These are phyloP conservation scores for Tiphia femorata DNA, from an alignment of 2,888 invertebrate species.

Conservation along the genomic window DNA sequence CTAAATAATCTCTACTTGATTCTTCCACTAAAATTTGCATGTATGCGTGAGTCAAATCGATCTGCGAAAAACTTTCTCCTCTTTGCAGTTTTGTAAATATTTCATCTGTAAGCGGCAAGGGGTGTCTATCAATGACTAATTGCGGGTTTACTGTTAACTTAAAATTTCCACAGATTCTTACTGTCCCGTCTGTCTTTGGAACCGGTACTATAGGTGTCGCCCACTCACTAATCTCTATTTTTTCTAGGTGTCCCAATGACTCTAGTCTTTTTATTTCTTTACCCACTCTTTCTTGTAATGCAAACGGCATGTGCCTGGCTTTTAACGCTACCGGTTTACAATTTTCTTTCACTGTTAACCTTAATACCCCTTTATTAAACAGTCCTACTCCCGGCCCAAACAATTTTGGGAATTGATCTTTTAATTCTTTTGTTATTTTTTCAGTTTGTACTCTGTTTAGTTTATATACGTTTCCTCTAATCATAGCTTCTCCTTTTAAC, in stretches of 20 bases:
- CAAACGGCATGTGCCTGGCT: conserved; percentile 17
- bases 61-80: conserved; percentile 43
- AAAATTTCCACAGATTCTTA: conserved; percentile 48
- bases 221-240: conserved; percentile 28
- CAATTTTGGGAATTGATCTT: conserved; percentile 9
- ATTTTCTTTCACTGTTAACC: conserved; percentile 18
- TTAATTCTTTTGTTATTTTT: background rate
- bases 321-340: conserved; percentile 17
- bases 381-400: conserved; percentile 17
- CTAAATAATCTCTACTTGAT: conserved; percentile 12
- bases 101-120: conserved; percentile 42
- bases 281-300: conserved; percentile 7
- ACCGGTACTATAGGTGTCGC: conserved; percentile 57
- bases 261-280: conserved; percentile 17
- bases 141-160: conserved; percentile 47
- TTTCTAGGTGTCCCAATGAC: conserved; percentile 12
- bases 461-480: conserved; percentile 1
- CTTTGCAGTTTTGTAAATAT: conserved; percentile 42
- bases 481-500: background rate
- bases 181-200: conserved; percentile 40
- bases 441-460: background rate
- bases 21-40: conserved; percentile 22
- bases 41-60: conserved; percentile 32
- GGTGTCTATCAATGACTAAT: conserved; percentile 45
- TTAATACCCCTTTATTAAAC: conserved; percentile 21